These are phyloP conservation scores for Pinna nobilis DNA, from an alignment of 1,140 invertebrate genomes.

Conservation along the genomic window DNA sequence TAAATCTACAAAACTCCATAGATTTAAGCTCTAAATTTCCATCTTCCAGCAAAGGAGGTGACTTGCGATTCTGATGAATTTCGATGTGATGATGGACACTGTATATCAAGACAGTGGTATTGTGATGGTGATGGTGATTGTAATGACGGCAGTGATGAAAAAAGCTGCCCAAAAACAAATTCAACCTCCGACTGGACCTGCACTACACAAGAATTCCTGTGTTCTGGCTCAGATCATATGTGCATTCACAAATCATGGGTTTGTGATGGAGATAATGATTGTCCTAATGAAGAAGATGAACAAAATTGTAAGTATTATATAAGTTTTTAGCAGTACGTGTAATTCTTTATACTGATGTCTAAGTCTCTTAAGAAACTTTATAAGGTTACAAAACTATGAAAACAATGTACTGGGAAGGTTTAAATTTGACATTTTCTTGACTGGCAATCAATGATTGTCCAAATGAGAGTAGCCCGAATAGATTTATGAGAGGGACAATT, in stretches of 20 bases:
- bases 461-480: no score
- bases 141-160: conserved; percentile 48
- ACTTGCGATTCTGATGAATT: conserved; percentile 26
- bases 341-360: no score
- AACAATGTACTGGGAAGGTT: no score
- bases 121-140: conserved; percentile 69
- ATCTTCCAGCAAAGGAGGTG: background rate
- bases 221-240: no score
- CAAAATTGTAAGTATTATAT: conserved; percentile 66
- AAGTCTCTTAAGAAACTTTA: no score
- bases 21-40: no score
- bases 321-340: no score
- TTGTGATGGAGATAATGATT: conserved; percentile 69
- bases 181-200: conserved; percentile 13
- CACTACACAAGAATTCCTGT: background rate
- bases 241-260: conserved; percentile 93
- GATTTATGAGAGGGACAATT: no score
- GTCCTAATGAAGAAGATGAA: conserved; percentile 78
- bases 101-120: conserved; percentile 56
- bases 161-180: conserved; percentile 16
- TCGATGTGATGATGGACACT: conserved; percentile 56
- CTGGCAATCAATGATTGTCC: no score
- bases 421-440: no score
- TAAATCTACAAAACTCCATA: no score
- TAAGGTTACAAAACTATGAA: no score